Evolutionary conservation across 2,113 vertebrate species (phyloP), one percentile per base, ranked within the genome.

Genomic region (Ornithorhynchus anatinus): DNA sequence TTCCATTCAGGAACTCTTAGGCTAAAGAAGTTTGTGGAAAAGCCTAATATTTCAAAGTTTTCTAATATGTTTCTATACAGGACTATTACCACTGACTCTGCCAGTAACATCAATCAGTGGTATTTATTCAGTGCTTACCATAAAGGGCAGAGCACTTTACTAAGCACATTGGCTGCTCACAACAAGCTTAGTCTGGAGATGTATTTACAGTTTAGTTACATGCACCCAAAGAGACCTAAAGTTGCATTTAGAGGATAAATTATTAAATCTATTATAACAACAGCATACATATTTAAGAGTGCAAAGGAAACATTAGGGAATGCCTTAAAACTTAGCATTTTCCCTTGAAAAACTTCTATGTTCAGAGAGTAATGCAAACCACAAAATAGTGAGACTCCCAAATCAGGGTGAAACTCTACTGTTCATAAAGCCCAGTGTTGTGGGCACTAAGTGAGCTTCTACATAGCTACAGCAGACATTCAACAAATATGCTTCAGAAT

Each of bases 1-100:
- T 54, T 27, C 63, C 15, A 44, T 72, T 77, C 67, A 72, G 56
- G 47, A 75, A 54, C 40, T 25, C 33, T 71, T 48, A 65, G 1
- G 11, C 38, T 37, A 10, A 53, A 51, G 43, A 52, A 17, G 56
- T 66, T 74, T 59, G 74, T 19, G 59, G 51, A 73, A 72, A 74
- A 63, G 23, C 32, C 56, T n/a, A 54, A 62, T 69, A 54, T 31
- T 42, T 33, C 25, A 39, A 27, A 31, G 38, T 38, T 27, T n/a
- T 14, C 47, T 16, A 19, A 61, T 14, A 8, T 31, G n/a, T n/a
- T 35, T 42, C 44, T 62, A 12, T 36, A 47, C 38, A 22, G 58
- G 44, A 20, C 45, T 25, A 36, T 37, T 39, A 17, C 15, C 17
- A 14, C 7, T 38, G 38, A 63, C 23, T 20, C 47, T 35, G 56